These are phyloP conservation scores for Cyclargus thomasi DNA, from an alignment of 1,140 invertebrate species.

Conservation along the genomic window DNA sequence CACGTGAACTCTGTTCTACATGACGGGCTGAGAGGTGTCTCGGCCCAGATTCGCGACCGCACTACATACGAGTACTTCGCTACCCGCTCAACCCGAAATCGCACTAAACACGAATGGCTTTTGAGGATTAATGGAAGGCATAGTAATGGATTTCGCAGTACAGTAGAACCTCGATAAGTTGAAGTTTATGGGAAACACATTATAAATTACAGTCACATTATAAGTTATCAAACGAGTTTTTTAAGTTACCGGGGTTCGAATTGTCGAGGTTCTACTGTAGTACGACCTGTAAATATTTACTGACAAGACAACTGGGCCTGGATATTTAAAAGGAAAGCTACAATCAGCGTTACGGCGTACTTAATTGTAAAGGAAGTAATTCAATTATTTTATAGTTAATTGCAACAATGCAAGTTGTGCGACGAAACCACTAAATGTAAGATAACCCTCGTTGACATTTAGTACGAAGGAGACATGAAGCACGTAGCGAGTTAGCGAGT, in stretches of 20 bases:
- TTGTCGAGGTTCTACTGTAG: too few species aligned
- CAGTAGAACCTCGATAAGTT: too few species aligned
- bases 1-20: background rate
- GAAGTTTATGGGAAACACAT: too few species aligned
- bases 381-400: constrained; percentile 1
- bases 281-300: background rate
- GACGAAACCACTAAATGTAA: background rate
- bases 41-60: constrained; percentile 9
- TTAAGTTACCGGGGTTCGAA: too few species aligned
- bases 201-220: too few species aligned
- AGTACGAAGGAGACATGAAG: background rate
- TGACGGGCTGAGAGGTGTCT: background rate
- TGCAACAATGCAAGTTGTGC: background rate
- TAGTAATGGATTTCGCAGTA: background rate
- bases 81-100: background rate
- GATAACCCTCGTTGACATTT: background rate
- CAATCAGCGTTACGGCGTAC: background rate
- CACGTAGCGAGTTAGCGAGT: background rate
- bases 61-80: background rate
- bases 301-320: background rate
- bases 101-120: background rate
- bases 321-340: background rate
- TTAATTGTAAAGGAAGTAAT: background rate
- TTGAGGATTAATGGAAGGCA: background rate
- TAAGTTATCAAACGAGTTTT: too few species aligned